Base-by-base conservation (phyloP, 2,797 vertebrate genomes). In the Sebastes diaconus region DNA sequence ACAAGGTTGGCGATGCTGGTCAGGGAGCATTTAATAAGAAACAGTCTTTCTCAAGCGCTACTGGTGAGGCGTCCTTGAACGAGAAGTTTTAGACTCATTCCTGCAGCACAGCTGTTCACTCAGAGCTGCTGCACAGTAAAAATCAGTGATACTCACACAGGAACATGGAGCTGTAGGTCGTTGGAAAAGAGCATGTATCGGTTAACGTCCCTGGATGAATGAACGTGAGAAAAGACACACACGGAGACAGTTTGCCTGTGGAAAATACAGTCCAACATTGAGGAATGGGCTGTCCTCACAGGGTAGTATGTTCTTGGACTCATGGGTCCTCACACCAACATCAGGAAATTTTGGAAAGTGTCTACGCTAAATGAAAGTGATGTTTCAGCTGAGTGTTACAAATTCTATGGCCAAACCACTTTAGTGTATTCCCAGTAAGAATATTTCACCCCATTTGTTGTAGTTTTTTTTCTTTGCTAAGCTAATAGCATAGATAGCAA, bases 251-350 rank as follows among this genome's bases (percentile, higher is more conserved):
- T 18, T 70, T 1, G 39, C 36, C 72, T 58, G 36, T 25, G 65
- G 50, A 86, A 83, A 87, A 63, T 25, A 30, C n/a, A 5, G 11
- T 72, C 10, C 7, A 25, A n/a, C 61, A 72, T 58, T 9, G 54
- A 76, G 81, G 57, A 79, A 70, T 52, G 13, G 25, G 11, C 52
- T 5, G 13, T 67, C 27, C 67, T 55, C 25, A 61, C 24, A 71
- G 34, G 9, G 14, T 6, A 27, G 32, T 24, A 55, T 87, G 65
- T 84, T 87, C 59, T 83, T 86, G 79, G 81, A 83, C 57, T 84
- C 10, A 1, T 27, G 70, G 36, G 68, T 65, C 54, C 65, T 67
- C 20, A 67, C 50, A 71, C 20, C 25, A 80, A 67, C 68, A 61
- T 25, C 4, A 36, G 46, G 50, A 55, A 20, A 36, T 34, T 75